Conservation (phyloP, 2,113 vertebrate genomes). For the Cathartes aura region DNA sequence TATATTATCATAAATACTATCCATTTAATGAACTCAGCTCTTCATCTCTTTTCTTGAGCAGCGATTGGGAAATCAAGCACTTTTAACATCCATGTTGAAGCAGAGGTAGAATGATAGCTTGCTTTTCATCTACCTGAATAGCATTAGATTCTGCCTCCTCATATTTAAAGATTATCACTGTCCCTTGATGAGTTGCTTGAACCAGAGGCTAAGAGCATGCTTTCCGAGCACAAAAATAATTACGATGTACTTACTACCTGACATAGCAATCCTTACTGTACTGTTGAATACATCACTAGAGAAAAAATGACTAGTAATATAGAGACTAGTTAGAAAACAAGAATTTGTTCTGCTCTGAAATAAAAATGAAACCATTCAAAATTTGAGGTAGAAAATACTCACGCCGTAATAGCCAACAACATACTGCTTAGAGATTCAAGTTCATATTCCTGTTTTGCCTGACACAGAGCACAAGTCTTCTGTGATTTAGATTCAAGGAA, state of each 20-base stretch:
- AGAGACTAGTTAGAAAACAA: neutral
- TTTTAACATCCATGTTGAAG: neutral
- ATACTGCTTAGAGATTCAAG: neutral
- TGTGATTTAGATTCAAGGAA: neutral
- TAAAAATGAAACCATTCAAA: neutral
- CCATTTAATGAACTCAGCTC: neutral
- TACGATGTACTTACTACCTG: neutral
- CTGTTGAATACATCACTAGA: neutral
- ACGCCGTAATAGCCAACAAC: neutral
- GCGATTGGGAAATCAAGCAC: neutral
- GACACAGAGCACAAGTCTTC: neutral
- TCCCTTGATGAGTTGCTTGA: neutral
- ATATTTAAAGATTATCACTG: neutral
- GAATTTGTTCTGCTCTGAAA: neutral
- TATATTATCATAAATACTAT: neutral
- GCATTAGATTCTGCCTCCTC: neutral
- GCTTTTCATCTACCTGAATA: neutral
- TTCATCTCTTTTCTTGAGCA: neutral
- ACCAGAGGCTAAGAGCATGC: neutral
- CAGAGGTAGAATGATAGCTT: neutral
- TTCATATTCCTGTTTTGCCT: neutral
- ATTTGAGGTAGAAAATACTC: neutral
- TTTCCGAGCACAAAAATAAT: neutral
- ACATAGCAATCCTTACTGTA: neutral
- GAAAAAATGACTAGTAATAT: neutral